A percentile compares a stretch with the other conserved stretches of the same genome.
Evolutionary conservation across 1,140 invertebrate species (phyloP).

Genomic region (Agraylea sexmaculata): DNA sequence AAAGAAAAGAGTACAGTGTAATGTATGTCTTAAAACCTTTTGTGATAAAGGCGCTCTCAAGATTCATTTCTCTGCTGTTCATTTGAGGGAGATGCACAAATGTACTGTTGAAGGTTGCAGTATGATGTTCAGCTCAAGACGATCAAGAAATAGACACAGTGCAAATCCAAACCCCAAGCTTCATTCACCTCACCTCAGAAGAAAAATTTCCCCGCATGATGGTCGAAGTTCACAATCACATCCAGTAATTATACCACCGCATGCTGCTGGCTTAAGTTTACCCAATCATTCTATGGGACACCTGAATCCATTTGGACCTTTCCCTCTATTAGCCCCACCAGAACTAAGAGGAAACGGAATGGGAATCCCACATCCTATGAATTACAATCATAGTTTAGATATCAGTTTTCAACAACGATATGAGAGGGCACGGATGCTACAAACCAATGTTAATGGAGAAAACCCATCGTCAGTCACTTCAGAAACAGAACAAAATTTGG

Average conservation of each 20-base stretch:
- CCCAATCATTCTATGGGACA: slow-evolving; percentile 49
- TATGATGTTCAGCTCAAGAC: slow-evolving; percentile 97
- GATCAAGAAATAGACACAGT: slow-evolving; percentile 91
- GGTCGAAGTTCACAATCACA: slow-evolving; percentile 78
- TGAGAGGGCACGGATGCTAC: slow-evolving; percentile 31
- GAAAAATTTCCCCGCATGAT: slow-evolving; percentile 89
- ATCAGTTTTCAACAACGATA: slow-evolving; percentile 37
- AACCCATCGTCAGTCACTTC: slow-evolving; percentile 18
- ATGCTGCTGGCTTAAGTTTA: slow-evolving; percentile 43
- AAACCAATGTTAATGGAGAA: slow-evolving; percentile 32
- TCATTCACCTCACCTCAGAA: slow-evolving; percentile 83
- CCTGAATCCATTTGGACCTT: slow-evolving; percentile 60
- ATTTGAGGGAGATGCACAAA: slow-evolving; percentile 97
- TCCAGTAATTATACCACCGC: slow-evolving; percentile 61
- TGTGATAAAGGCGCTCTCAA: slow-evolving; percentile 99
- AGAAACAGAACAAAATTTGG: slow-evolving; percentile 21
- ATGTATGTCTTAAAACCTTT: slow-evolving; percentile 97
- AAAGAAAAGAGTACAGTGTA: slow-evolving; percentile 95
- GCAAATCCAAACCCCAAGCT: slow-evolving; percentile 98
- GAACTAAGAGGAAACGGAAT: slow-evolving; percentile 48
- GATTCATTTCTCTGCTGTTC: slow-evolving; percentile 98
- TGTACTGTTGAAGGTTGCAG: slow-evolving; percentile 97
- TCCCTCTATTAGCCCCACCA: slow-evolving; percentile 62
- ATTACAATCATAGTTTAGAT: slow-evolving; percentile 56
- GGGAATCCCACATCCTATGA: slow-evolving; percentile 38